Conservation (phyloP, 2,888 invertebrate species). For the Nephrotoma flavescens region DNA sequence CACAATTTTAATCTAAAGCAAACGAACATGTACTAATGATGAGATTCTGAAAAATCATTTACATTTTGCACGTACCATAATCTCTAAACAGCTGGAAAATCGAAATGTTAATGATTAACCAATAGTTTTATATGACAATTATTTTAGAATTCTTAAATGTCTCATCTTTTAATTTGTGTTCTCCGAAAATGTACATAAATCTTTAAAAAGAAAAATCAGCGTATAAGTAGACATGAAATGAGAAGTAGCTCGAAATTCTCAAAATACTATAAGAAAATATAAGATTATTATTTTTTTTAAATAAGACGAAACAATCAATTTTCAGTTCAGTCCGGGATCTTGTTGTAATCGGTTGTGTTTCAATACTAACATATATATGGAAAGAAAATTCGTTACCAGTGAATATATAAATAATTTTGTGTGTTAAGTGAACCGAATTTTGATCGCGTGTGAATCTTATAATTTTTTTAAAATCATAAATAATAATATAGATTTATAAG, state of each 20-base stretch:
- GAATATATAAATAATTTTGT: background rate
- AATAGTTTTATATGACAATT: too few species aligned
- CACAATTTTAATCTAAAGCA: too few species aligned
- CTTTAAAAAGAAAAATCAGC: background rate
- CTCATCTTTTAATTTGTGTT: too few species aligned
- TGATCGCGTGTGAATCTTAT: background rate
- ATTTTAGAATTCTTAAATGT: too few species aligned
- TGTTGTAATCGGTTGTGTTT: background rate
- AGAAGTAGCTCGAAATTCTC: background rate
- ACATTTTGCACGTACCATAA: too few species aligned
- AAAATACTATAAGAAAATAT: background rate
- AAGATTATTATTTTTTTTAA: background rate
- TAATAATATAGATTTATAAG: background rate
- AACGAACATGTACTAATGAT: too few species aligned
- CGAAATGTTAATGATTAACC: too few species aligned
- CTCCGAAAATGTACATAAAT: too few species aligned
- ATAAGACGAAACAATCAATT: background rate
- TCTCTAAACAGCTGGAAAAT: too few species aligned
- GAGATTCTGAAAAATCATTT: too few species aligned
- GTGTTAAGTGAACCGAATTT: background rate
- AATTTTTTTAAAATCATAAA: background rate
- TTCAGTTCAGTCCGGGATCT: background rate
- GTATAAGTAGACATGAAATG: background rate
- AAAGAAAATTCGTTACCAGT: background rate
- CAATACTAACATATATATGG: background rate